Conservation (phyloP, 2,797 vertebrate genomes). For the Xiphophorus birchmanni region DNA sequence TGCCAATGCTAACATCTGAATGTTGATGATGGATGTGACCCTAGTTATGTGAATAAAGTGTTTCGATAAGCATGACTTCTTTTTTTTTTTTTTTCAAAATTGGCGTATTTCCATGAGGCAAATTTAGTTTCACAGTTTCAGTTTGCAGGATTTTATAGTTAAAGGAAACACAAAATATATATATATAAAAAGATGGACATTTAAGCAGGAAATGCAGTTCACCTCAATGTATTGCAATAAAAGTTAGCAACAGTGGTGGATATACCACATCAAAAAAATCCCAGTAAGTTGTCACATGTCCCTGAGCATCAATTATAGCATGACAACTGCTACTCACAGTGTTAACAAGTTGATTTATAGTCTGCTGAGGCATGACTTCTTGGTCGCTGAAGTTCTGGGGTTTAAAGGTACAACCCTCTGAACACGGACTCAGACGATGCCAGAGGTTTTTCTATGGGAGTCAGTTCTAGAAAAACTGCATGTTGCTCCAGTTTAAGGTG, state of each 20-base stretch:
- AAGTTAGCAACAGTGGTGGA: neutral
- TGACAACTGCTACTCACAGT: neutral
- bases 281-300: neutral
- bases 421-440: neutral
- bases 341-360: neutral
- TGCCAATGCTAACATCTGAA: too few species aligned
- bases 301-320: neutral
- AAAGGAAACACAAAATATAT: too few species aligned
- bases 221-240: neutral
- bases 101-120: too few species aligned
- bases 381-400: neutral
- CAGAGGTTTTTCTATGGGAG: neutral
- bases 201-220: neutral
- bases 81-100: too few species aligned
- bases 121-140: too few species aligned
- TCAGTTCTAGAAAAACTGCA: neutral
- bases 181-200: neutral
- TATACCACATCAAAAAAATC: neutral
- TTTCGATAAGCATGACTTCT: too few species aligned
- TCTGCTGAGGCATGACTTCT: neutral
- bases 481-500: neutral
- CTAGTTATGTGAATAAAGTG: too few species aligned
- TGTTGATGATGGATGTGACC: too few species aligned
- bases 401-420: neutral
- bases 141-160: too few species aligned